A percentile compares a stretch with the other conserved stretches of the same genome.
These are phyloP conservation scores for Gasteruption jaculator DNA, from an alignment of 2,888 invertebrate species.

Conservation along the genomic window DNA sequence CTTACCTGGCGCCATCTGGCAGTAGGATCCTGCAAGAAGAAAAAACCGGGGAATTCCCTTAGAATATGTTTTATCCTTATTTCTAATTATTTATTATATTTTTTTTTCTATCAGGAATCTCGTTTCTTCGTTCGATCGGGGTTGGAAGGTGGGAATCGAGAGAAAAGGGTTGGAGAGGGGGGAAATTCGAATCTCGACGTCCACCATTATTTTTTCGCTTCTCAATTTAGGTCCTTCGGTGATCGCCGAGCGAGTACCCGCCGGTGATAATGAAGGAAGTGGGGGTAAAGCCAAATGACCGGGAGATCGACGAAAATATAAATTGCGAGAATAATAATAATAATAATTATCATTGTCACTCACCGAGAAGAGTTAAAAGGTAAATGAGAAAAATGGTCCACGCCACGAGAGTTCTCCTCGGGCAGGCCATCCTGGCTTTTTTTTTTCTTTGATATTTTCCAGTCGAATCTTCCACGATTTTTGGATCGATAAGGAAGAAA, in stretches of 20 bases:
- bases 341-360: conserved; percentile 28
- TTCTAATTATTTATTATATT: conserved; percentile 6
- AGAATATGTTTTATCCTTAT: neutral
- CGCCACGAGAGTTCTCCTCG: conserved; percentile 29
- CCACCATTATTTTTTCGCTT: no score
- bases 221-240: no score
- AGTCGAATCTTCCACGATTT: no score
- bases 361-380: conserved; percentile 43
- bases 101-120: no score
- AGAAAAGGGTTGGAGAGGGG: neutral
- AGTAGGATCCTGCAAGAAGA: conserved; percentile 39
- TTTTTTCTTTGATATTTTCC: no score
- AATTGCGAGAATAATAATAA: neutral
- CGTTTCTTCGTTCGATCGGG: neutral
- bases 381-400: conserved; percentile 37
- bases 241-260: neutral
- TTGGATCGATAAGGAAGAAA: no score
- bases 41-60: neutral
- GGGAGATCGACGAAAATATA: conserved; percentile 14
- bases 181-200: no score
- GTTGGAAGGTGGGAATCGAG: neutral
- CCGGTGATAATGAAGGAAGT: neutral
- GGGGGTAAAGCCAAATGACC: conserved; percentile 1
- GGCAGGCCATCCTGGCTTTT: conserved; percentile 32
- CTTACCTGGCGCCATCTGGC: conserved; percentile 47